phyloP scores from a whole-genome alignment of 2,888 invertebrate genomes.

The Agrypnus murinus region DNA sequence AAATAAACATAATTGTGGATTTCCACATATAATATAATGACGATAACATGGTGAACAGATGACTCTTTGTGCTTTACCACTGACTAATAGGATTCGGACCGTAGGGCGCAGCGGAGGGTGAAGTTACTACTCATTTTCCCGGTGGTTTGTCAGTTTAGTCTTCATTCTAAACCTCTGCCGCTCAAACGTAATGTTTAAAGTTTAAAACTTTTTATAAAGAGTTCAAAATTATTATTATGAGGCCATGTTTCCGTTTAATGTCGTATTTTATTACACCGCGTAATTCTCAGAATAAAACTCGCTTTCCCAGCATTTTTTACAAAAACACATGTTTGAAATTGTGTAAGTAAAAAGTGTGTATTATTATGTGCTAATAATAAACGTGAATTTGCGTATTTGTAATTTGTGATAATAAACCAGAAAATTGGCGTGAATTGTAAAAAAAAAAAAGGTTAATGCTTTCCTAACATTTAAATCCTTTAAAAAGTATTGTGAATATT shows the following conservation, averaged over 20 bases:
- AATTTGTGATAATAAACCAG: too few relatives aligned
- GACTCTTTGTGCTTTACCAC: constrained; percentile 30
- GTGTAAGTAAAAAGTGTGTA: not conserved
- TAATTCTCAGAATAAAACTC: constrained; percentile 26
- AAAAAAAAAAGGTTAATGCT: too few relatives aligned
- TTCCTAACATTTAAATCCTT: too few relatives aligned
- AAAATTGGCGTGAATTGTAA: too few relatives aligned
- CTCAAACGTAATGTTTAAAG: not conserved
- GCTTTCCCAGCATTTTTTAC: constrained; percentile 1
- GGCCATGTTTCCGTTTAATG: constrained; percentile 30
- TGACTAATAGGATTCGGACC: constrained; percentile 28
- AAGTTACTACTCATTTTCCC: constrained; percentile 35
- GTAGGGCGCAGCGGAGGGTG: constrained; percentile 27
- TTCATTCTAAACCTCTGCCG: not conserved
- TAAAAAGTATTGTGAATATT: constrained; percentile 15
- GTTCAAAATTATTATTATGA: constrained; percentile 14
- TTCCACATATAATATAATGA: constrained; percentile 23
- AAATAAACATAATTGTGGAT: constrained; percentile 12
- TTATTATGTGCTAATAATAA: too few relatives aligned
- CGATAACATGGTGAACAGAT: constrained; percentile 31
- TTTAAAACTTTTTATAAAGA: not conserved
- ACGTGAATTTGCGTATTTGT: too few relatives aligned
- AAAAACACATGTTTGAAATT: constrained; percentile 1
- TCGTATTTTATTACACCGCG: constrained; percentile 10
- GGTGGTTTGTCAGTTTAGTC: constrained; percentile 32